A percentile compares a stretch with the other conserved stretches of the same genome.
These are phyloP conservation scores for Acleris sparsana DNA, from an alignment of 2,888 invertebrate species.

Conservation along the genomic window DNA sequence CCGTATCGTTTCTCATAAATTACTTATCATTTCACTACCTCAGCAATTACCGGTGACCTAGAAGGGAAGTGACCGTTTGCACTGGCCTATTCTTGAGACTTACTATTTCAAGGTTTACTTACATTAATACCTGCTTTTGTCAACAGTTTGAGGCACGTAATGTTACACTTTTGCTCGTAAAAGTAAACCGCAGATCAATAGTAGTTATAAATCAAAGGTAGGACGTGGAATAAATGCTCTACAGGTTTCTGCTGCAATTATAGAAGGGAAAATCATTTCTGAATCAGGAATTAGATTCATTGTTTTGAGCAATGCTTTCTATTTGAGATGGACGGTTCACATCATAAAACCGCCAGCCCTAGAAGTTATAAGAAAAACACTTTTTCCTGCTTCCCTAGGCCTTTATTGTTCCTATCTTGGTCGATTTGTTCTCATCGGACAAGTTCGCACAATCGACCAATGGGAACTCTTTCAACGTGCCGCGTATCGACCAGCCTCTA, in stretches of 20 bases:
- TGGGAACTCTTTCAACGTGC: slow-evolving; percentile 28
- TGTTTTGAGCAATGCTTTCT: too few relatives aligned
- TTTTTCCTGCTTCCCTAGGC: slow-evolving; percentile 22
- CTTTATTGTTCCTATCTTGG: slow-evolving; percentile 22
- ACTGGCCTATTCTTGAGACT: slow-evolving; percentile 48
- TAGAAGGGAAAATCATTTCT: too few relatives aligned
- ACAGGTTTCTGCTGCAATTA: not conserved
- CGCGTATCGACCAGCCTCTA: slow-evolving; percentile 21
- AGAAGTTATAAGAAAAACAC: slow-evolving; percentile 18
- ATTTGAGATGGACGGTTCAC: not conserved
- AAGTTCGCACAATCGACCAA: slow-evolving; percentile 17
- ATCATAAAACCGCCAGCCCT: slow-evolving; percentile 10
- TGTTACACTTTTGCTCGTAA: slow-evolving; percentile 22
- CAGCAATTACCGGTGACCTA: slow-evolving; percentile 55
- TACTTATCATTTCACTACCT: slow-evolving; percentile 12
- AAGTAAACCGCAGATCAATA: not conserved
- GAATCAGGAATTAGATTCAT: too few relatives aligned
- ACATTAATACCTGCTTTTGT: slow-evolving; percentile 30
- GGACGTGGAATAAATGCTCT: not conserved
- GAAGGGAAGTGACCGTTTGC: slow-evolving; percentile 61
- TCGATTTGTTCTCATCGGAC: slow-evolving; percentile 21
- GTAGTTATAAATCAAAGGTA: not conserved
- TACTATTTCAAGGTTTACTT: slow-evolving; percentile 45
- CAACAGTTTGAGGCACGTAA: slow-evolving; percentile 11
- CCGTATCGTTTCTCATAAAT: not conserved